These are phyloP conservation scores for Serilophus lunatus DNA, from an alignment of 2,113 vertebrate species.

Conservation along the genomic window DNA sequence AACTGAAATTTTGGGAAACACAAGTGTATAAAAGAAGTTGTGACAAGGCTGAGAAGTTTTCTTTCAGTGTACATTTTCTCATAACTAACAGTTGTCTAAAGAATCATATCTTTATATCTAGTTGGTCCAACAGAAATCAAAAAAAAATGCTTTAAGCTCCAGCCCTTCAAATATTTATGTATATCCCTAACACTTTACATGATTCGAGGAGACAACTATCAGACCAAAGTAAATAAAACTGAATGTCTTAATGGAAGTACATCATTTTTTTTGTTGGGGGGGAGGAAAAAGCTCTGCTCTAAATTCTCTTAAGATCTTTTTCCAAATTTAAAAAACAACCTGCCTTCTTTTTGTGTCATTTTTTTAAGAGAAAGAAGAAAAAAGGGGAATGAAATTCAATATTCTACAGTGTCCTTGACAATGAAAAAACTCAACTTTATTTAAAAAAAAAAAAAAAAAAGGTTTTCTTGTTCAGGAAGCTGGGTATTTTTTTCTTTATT, in stretches of 20 bases:
- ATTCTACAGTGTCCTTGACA: neutral
- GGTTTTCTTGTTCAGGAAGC: neutral
- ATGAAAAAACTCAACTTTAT: too few species aligned
- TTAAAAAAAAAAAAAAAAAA: neutral
- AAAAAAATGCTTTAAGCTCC: neutral
- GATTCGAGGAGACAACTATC: neutral
- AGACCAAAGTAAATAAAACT: neutral
- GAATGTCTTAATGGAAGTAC: neutral
- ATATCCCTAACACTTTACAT: neutral
- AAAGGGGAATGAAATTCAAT: neutral
- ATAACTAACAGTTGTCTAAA: neutral
- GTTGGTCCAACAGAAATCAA: neutral
- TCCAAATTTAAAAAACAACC: neutral
- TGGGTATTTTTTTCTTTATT: neutral
- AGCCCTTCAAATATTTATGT: neutral
- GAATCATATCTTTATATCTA: neutral
- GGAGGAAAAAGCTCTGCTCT: neutral
- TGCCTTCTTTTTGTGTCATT: neutral
- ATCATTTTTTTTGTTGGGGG: neutral
- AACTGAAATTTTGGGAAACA: neutral
- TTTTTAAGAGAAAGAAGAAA: neutral
- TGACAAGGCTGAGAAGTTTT: neutral
- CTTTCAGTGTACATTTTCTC: neutral
- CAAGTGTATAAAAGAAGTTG: neutral
- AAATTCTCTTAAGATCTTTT: neutral